A percentile compares a stretch with the other conserved stretches of the same genome.
phyloP scores from a whole-genome alignment of 1,140 invertebrate genomes.

The Bombus polaris region DNA sequence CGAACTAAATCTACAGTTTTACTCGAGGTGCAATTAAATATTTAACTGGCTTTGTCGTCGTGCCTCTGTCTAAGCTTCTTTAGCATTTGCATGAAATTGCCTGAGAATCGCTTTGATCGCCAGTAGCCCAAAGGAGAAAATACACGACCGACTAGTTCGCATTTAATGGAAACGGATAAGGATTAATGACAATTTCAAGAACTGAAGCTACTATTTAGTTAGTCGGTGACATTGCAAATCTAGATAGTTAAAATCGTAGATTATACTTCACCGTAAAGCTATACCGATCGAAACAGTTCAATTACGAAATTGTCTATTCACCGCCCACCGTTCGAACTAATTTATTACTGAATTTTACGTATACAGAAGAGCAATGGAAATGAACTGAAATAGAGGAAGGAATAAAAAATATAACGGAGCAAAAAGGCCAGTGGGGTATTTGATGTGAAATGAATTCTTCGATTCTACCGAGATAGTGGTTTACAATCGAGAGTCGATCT shows the following conservation, averaged over 20 bases:
- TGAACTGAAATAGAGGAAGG: no score
- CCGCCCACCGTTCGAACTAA: neutral
- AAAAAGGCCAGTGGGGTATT: neutral
- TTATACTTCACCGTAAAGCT: neutral
- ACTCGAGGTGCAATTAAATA: neutral
- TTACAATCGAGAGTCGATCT: constrained; percentile 25
- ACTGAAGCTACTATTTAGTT: neutral
- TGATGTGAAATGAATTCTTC: neutral
- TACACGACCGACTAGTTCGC: constrained; percentile 20
- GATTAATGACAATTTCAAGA: constrained; percentile 33
- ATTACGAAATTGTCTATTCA: neutral
- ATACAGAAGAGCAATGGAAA: neutral
- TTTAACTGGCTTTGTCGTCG: neutral
- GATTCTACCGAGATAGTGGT: neutral
- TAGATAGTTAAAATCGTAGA: constrained; percentile 3
- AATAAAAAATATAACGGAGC: neutral
- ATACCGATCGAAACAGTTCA: neutral
- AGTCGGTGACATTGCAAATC: neutral
- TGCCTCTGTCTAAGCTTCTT: constrained; percentile 35
- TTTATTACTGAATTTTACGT: neutral
- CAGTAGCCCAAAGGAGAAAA: constrained; percentile 31
- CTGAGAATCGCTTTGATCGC: constrained; percentile 54
- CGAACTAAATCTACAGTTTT: constrained; percentile 3
- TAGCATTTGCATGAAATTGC: constrained; percentile 64
- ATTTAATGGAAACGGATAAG: constrained; percentile 48